These are phyloP conservation scores for Cyphomyrus discorhynchus DNA, from an alignment of 2,113 vertebrate genomes.

Conservation along the genomic window DNA sequence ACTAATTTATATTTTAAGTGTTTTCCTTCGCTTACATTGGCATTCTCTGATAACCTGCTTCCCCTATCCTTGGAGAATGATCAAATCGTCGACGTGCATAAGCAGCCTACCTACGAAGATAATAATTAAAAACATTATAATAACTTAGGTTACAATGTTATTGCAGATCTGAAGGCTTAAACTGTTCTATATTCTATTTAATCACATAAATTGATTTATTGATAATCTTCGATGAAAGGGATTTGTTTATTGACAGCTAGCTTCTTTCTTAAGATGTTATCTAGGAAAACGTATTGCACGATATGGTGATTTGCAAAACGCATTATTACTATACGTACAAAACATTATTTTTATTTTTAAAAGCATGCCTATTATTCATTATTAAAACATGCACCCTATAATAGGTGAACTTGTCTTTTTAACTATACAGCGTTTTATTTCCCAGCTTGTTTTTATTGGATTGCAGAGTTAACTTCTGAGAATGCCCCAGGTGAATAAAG, in stretches of 20 bases:
- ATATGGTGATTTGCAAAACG: background rate
- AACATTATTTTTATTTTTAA: background rate
- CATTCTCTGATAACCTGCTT: background rate
- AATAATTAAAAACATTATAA: background rate
- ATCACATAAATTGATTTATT: background rate
- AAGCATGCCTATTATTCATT: background rate
- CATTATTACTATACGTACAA: background rate
- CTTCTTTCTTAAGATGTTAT: background rate
- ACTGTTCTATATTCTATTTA: background rate
- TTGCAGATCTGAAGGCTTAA: background rate
- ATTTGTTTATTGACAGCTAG: background rate
- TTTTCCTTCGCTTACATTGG: background rate
- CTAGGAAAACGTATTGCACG: background rate
- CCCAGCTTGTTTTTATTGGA: background rate
- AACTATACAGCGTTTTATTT: background rate
- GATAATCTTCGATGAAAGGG: background rate
- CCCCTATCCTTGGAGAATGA: background rate
- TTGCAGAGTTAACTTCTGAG: background rate
- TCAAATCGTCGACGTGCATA: background rate
- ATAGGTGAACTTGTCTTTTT: background rate
- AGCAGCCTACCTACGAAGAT: background rate
- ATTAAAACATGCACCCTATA: background rate
- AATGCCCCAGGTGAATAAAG: conserved; percentile 63
- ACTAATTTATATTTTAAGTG: background rate
- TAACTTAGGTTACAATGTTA: background rate